phyloP scores from a whole-genome alignment of 1,140 invertebrate species.

The Samia ricini region DNA sequence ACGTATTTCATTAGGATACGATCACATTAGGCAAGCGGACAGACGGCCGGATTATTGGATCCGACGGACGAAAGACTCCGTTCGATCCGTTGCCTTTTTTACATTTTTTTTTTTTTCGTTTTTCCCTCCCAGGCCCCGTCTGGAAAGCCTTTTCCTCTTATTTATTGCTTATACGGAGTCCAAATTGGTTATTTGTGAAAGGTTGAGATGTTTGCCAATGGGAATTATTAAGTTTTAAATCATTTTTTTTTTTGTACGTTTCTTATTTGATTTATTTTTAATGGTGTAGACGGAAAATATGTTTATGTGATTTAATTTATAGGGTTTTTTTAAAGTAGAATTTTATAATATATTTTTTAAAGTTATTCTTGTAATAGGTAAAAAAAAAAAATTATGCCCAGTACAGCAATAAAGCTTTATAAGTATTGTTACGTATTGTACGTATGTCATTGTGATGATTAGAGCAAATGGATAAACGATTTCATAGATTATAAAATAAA shows the following conservation, averaged over 20 bases:
- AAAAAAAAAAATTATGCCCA: too few relatives aligned
- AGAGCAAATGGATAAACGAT: too few relatives aligned
- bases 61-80: constrained; percentile 69
- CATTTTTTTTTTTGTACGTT: constrained; percentile 8
- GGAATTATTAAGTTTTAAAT: constrained; percentile 51
- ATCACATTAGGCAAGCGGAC: constrained; percentile 74
- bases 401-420: too few relatives aligned
- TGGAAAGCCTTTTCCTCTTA: constrained; percentile 75
- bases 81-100: constrained; percentile 70
- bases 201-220: constrained; percentile 60
- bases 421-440: too few relatives aligned
- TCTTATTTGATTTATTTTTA: constrained; percentile 7
- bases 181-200: constrained; percentile 75
- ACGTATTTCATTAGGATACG: constrained; percentile 74
- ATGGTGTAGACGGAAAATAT: too few relatives aligned
- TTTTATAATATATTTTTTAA: too few relatives aligned
- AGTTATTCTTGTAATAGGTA: too few relatives aligned
- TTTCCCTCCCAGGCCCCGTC: constrained; percentile 51
- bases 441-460: too few relatives aligned
- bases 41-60: constrained; percentile 75
- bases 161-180: constrained; percentile 75
- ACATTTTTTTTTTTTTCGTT: constrained; percentile 42
- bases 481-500: too few relatives aligned
- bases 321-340: too few relatives aligned
- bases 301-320: too few relatives aligned